Evolutionary conservation across 1,140 invertebrate species (phyloP).

Genomic region (Pseudachorutes palmiensis): DNA sequence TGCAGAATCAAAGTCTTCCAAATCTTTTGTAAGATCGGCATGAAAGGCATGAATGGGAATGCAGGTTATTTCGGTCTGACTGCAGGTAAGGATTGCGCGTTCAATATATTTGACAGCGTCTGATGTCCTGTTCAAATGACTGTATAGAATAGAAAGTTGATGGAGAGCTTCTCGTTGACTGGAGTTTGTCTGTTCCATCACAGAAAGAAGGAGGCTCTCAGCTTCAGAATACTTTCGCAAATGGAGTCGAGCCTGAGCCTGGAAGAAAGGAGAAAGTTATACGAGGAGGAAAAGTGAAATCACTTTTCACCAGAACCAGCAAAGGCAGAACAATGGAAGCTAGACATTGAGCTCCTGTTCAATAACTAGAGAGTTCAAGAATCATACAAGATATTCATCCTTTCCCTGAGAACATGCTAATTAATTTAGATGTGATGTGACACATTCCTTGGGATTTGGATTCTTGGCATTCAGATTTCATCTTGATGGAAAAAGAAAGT

Average conservation of each 20-base stretch:
- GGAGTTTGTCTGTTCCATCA: constrained; percentile 34
- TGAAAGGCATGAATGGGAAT: constrained; percentile 37
- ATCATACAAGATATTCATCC: too few species aligned
- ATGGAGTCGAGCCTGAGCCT: constrained; percentile 36
- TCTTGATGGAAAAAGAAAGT: too few species aligned
- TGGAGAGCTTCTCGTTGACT: constrained; percentile 35
- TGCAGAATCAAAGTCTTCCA: constrained; percentile 35
- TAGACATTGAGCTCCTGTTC: too few species aligned
- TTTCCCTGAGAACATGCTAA: too few species aligned
- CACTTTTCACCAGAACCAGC: not conserved
- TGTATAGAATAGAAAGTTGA: constrained; percentile 36
- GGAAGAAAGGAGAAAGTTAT: constrained; percentile 14
- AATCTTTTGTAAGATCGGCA: constrained; percentile 36
- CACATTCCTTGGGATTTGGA: too few species aligned
- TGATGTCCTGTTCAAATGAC: constrained; percentile 34
- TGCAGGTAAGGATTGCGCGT: constrained; percentile 30
- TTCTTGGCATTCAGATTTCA: too few species aligned
- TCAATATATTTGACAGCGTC: constrained; percentile 34
- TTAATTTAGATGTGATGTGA: too few species aligned
- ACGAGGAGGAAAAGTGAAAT: not conserved
- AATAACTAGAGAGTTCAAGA: too few species aligned
- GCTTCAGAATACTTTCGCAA: constrained; percentile 34
- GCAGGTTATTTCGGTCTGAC: constrained; percentile 28
- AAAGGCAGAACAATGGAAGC: too few species aligned
- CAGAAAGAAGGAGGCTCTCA: constrained; percentile 30